phyloP scores from a whole-genome alignment of 1,140 invertebrate genomes.

The Drosophila tani region DNA sequence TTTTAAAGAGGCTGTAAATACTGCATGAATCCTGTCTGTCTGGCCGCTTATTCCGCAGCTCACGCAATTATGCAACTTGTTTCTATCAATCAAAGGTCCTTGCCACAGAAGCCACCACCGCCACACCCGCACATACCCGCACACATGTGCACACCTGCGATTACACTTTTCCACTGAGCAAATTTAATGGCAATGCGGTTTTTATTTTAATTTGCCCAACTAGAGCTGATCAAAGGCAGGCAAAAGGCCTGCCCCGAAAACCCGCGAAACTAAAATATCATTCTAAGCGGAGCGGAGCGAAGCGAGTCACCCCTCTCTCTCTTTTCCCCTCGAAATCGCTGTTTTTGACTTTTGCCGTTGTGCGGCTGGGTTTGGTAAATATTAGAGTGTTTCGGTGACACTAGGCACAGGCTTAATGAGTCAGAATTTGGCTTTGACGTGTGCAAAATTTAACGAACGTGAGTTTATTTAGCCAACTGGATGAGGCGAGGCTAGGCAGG shows the following conservation, averaged over 20 bases:
- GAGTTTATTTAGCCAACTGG: conserved; percentile 30
- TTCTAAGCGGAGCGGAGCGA: not conserved
- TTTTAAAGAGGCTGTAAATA: conserved; percentile 44
- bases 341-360: conserved; percentile 32
- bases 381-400: conserved; percentile 10
- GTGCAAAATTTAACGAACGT: conserved; percentile 31
- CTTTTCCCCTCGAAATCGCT: not conserved
- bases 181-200: conserved; percentile 76
- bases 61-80: conserved; percentile 65
- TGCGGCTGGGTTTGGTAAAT: conserved; percentile 37
- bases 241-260: conserved; percentile 34
- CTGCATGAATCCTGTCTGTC: conserved; percentile 4
- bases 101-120: conserved; percentile 62
- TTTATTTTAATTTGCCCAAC: conserved; percentile 72
- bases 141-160: conserved; percentile 11
- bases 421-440: conserved; percentile 48
- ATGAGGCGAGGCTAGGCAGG: not conserved
- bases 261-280: conserved; percentile 43
- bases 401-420: conserved; percentile 42
- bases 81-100: conserved; percentile 71
- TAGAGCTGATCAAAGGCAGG: conserved; percentile 62
- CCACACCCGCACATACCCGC: conserved; percentile 8
- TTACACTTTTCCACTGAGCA: conserved; percentile 40
- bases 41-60: conserved; percentile 16
- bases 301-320: too few species aligned